phyloP scores from a whole-genome alignment of 2,113 vertebrate species.

The Addax nasomaculatus region DNA sequence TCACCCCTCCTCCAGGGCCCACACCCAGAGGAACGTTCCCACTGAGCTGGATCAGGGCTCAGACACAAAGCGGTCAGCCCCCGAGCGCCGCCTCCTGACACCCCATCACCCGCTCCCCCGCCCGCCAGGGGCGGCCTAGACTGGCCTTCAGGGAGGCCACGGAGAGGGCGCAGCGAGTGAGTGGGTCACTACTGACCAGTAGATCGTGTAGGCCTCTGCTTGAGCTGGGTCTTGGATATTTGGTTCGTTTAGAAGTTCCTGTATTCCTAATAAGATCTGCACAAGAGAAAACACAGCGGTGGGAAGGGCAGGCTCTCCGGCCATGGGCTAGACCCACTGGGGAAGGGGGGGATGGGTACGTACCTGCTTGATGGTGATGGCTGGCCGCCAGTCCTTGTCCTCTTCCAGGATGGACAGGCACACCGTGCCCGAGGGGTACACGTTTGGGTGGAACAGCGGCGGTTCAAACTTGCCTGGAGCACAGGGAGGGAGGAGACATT shows the following conservation, averaged over 20 bases:
- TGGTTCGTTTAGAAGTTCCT: conserved; percentile 99
- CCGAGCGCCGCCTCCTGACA: fast-evolving
- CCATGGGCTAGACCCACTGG: neutral
- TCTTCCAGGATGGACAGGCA: conserved; percentile 99
- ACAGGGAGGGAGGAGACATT: neutral
- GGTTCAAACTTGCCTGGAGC: conserved; percentile 97
- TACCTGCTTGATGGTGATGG: conserved; percentile 99
- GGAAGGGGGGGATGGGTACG: fast-evolving
- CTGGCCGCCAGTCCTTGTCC: conserved; percentile 99
- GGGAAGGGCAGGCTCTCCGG: neutral
- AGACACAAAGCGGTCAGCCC: neutral
- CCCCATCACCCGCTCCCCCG: neutral
- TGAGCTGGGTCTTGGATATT: conserved; percentile 99
- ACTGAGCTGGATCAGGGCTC: neutral
- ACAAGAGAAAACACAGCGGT: neutral
- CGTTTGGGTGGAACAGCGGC: conserved; percentile 96
- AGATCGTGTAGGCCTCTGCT: conserved; percentile 99
- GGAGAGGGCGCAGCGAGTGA: fast-evolving
- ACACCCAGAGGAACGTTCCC: neutral
- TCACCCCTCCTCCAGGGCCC: neutral
- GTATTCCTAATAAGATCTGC: conserved; percentile 99
- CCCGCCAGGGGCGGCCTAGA: neutral
- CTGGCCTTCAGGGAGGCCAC: neutral
- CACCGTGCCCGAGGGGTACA: conserved; percentile 98
- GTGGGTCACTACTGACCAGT: conserved; percentile 86